Evolutionary conservation across 2,113 vertebrate genomes (phyloP), one percentile per base, ranked within the genome.

Genomic region (Gracilinanus agilis): DNA sequence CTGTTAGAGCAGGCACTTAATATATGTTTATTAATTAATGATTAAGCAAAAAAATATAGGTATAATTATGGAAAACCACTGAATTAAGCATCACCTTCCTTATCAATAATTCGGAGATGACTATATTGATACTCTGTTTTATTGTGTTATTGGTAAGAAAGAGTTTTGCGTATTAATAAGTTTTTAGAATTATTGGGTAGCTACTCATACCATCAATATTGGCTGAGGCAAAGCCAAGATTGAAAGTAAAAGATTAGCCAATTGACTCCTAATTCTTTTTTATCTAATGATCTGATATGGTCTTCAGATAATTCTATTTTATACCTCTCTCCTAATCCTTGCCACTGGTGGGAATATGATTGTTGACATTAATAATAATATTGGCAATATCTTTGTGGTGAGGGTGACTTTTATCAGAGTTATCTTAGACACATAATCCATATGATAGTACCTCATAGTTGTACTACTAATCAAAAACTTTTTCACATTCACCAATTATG

Each of bases 341-440:
- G 94, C 54, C 92, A 95, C 92, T 93, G 93, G 56, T 92, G 54
- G 94, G 97, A 93, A 92, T 90, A 49, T 92, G 92, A 93, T 2
- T 95, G 88, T 55, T 96, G 94, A 75, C 92, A 94, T 91, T 89
- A 83, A 94, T 95, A 95, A n/a, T 93, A 95, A 97, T 97, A 49
- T 96, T 90, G n/a, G 29, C 92, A 93, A 93, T 88, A 94, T 88
- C 54, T 83, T 1, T 94, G 96, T 96, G 97, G 95, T 96, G 94
- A 94, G 23, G 53, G 89, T 90, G 23, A 2, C 92, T 29, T 44
- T 95, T 95, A 96, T 95, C 94, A 25, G 0, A 93, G 89, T 96
- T 94, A 97, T 90, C 92, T 96, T 96, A 53, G 25, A 7, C 90
- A 56, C 92, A 90, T 54, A 92, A 96, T 88, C 55, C 55, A 93